Evolutionary conservation across 2,888 invertebrate species (phyloP), one percentile per base, ranked within the genome.

Genomic region (Drosophila aldrichi): DNA sequence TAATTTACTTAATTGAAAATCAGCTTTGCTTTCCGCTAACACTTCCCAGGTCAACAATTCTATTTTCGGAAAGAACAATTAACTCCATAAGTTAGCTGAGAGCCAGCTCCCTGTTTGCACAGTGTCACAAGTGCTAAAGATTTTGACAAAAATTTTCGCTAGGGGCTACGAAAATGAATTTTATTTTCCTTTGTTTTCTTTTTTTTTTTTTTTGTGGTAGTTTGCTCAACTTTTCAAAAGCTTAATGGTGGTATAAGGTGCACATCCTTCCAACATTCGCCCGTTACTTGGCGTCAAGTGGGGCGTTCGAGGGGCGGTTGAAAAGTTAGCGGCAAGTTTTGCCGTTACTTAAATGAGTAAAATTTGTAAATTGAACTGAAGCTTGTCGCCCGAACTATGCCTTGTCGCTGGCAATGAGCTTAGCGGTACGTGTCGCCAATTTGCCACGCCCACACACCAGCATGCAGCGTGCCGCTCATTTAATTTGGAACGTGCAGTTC

Each of bases 181-280:
- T 29, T 20, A 10, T 44, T 14, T 22, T 14, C 6, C 6, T 43
- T 12, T 43, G 1, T 8, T 38, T 43, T 14, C 62, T 55, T 52
- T 34, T 34, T 1, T 34, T 4, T 34, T 36, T n/a, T 38, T 43
- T 20, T 64, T 55, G 48, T 34, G 34, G 48, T 41, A 64, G 72
- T 70, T 82, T 52, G 51, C 55, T 81, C 61, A 85, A 89, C 88
- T 90, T 89, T 90, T 82, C 59, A 77, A 85, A 85, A 91, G 89
- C 85, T 89, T 89, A 74, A 74, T 63, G 76, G 65, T 54, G 56
- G 49, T 83, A 67, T 57, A 61, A 71, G 77, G 76, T 75, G 70
- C 74, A 81, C 75, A 79, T 76, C 74, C 90, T 80, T 73, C 69
- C 81, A 89, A 90, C 84, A 90, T 82, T 87, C 67, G 78, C 73